These are phyloP conservation scores for Gila robusta DNA, from an alignment of 2,797 vertebrate genomes.

Conservation along the genomic window DNA sequence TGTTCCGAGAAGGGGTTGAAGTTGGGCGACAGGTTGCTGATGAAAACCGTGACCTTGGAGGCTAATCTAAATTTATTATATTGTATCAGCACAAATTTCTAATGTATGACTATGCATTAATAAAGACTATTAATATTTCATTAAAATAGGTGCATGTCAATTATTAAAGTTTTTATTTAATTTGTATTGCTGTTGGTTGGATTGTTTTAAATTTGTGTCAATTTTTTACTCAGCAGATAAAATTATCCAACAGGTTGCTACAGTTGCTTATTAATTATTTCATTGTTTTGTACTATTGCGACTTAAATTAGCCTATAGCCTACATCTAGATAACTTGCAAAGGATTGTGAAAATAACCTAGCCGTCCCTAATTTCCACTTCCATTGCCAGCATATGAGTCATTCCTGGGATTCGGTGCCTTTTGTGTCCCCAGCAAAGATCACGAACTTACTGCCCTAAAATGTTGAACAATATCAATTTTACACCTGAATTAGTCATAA, in stretches of 20 bases:
- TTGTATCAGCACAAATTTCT: background rate
- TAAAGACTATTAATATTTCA: background rate
- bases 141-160: background rate
- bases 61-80: background rate
- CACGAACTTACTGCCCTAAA: too few relatives aligned
- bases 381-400: too few relatives aligned
- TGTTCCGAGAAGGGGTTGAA: background rate
- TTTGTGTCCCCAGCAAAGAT: too few relatives aligned
- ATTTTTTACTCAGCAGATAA: background rate
- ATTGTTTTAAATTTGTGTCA: background rate
- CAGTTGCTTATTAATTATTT: background rate
- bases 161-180: background rate
- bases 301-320: background rate
- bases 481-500: too few relatives aligned
- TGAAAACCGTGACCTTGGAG: slow-evolving; percentile 36
- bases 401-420: too few relatives aligned
- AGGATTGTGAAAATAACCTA: background rate
- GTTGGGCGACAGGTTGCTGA: slow-evolving; percentile 10
- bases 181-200: background rate
- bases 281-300: background rate
- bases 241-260: background rate
- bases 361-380: background rate
- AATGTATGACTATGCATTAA: background rate
- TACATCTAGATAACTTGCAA: background rate
- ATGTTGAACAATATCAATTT: too few relatives aligned